Conservation (phyloP, 2,113 vertebrate genomes). For the Emberiza fucata region DNA sequence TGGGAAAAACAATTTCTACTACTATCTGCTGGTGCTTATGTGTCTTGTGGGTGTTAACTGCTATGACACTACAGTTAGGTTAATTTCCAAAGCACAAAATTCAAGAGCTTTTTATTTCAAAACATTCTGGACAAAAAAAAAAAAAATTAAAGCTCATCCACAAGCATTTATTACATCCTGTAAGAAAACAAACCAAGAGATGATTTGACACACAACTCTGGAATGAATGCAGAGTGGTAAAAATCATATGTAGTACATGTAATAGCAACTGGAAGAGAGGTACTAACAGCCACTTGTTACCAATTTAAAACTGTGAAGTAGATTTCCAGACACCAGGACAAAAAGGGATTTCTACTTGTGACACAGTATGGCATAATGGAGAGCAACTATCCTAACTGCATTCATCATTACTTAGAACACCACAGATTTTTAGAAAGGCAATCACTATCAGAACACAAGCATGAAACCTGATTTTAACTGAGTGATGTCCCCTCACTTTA, state of each 20-base stretch:
- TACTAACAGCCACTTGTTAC: neutral
- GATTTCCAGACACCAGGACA: neutral
- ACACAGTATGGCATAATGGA: neutral
- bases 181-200: neutral
- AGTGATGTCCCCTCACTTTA: neutral
- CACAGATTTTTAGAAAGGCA: neutral
- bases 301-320: neutral
- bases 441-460: neutral
- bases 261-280: neutral
- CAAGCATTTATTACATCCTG: neutral
- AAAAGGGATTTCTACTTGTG: neutral
- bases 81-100: neutral
- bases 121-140: neutral
- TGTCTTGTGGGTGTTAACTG: neutral
- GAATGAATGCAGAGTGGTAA: neutral
- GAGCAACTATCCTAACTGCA: neutral
- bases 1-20: neutral
- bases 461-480: neutral
- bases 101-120: neutral
- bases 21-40: neutral
- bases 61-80: neutral
- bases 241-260: rapidly evolving
- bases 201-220: neutral
- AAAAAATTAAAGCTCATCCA: neutral
- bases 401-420: neutral